Conservation (phyloP, 2,888 invertebrate genomes). For the Callimorpha dominula region DNA sequence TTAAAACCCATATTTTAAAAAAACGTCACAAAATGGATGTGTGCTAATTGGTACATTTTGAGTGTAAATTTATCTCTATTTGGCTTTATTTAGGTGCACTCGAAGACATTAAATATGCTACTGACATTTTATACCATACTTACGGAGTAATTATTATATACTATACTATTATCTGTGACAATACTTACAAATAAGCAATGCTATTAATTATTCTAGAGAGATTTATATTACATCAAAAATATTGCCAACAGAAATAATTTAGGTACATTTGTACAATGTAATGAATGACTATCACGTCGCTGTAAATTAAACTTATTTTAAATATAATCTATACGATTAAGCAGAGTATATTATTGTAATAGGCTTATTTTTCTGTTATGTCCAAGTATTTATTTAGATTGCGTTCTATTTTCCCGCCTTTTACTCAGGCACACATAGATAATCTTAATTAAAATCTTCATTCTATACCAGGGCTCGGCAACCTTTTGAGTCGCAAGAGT, state of each 20-base stretch:
- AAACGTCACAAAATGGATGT: background rate
- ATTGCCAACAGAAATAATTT: constrained; percentile 55
- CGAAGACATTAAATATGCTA: background rate
- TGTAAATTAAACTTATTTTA: constrained; percentile 1
- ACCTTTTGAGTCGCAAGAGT: too few relatives aligned
- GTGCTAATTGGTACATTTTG: background rate
- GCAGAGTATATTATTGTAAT: background rate
- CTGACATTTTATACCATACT: background rate
- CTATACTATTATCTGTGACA: background rate
- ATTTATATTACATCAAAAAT: constrained; percentile 36
- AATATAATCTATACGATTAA: background rate
- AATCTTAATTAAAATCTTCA: background rate
- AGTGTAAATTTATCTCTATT: background rate
- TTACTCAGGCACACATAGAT: background rate
- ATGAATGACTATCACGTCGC: background rate
- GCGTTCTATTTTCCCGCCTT: too few relatives aligned
- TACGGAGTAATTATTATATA: background rate
- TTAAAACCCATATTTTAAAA: background rate
- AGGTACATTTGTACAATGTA: constrained; percentile 21
- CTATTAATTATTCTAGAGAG: constrained; percentile 44
- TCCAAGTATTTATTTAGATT: too few relatives aligned
- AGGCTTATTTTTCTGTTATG: too few relatives aligned
- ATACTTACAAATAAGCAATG: constrained; percentile 33
- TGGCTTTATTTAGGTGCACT: background rate
- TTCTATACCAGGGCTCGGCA: too few relatives aligned